These are phyloP conservation scores for Paramuricea clavata DNA, from an alignment of 92 coral and sea anemone species.

Conservation along the genomic window DNA sequence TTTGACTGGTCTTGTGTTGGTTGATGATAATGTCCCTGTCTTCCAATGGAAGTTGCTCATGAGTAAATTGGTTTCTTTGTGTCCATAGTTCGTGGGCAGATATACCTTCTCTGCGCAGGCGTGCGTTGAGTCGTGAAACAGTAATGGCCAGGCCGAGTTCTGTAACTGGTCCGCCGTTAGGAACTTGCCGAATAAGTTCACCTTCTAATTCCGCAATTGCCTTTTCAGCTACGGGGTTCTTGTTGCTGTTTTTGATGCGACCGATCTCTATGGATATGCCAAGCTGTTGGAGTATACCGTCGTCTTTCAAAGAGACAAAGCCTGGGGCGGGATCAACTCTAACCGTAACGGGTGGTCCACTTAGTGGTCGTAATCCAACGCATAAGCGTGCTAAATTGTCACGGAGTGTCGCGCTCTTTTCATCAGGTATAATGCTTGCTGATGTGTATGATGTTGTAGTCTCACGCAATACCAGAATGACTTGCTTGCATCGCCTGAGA, in stretches of 20 bases:
- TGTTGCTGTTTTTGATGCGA: slow-evolving; percentile 43
- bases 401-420: slow-evolving; percentile 52
- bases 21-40: not conserved
- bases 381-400: slow-evolving; percentile 55
- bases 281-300: slow-evolving; percentile 30
- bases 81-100: slow-evolving; percentile 16
- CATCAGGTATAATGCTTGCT: slow-evolving; percentile 7
- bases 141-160: slow-evolving; percentile 33
- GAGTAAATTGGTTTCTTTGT: slow-evolving; percentile 23
- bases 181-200: slow-evolving; percentile 27
- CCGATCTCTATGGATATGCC: slow-evolving; percentile 8
- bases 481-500: slow-evolving; percentile 57
- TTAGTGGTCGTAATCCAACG: slow-evolving; percentile 50
- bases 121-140: slow-evolving; percentile 35
- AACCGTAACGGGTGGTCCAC: slow-evolving; percentile 61
- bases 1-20: not conserved
- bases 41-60: slow-evolving; percentile 3
- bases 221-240: slow-evolving; percentile 39
- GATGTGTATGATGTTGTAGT: slow-evolving; percentile 64
- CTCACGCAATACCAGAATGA: slow-evolving; percentile 62
- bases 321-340: slow-evolving; percentile 70
- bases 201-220: slow-evolving; percentile 57
- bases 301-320: slow-evolving; percentile 36
- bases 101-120: not conserved
- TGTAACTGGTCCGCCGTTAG: slow-evolving; percentile 43